These are phyloP conservation scores for Argyresthia goedartella DNA, from an alignment of 2,888 invertebrate genomes.

Conservation along the genomic window DNA sequence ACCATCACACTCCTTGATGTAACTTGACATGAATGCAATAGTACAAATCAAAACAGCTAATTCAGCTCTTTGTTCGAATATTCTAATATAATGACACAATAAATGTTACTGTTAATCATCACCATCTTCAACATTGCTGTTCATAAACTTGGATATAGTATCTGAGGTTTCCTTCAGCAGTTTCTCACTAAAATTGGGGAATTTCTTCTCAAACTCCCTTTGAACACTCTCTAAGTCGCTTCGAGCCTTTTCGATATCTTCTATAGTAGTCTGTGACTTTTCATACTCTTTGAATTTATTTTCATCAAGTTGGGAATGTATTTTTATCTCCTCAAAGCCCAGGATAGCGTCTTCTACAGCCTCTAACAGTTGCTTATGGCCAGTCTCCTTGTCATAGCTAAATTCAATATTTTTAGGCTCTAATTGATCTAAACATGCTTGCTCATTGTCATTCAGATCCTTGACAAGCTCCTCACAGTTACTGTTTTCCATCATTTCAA, in stretches of 20 bases:
- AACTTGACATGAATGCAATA: too few relatives aligned
- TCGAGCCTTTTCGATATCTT: conserved; percentile 31
- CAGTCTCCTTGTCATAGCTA: conserved; percentile 40
- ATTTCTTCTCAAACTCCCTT: conserved; percentile 37
- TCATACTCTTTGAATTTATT: conserved; percentile 41
- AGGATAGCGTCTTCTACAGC: conserved; percentile 51
- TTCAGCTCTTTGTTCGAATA: too few relatives aligned
- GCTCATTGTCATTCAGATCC: conserved; percentile 28
- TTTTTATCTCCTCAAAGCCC: conserved; percentile 47
- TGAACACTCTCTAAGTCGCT: conserved; percentile 39
- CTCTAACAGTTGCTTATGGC: conserved; percentile 46
- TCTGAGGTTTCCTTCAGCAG: conserved; percentile 45
- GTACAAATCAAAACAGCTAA: too few relatives aligned
- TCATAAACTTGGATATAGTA: conserved; percentile 35
- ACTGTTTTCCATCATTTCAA: conserved; percentile 29
- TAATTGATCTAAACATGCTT: conserved; percentile 36
- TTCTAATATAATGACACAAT: conserved; percentile 9
- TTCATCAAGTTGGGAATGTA: conserved; percentile 39
- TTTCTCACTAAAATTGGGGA: conserved; percentile 44
- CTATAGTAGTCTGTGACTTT: conserved; percentile 23
- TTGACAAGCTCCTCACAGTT: conserved; percentile 26
- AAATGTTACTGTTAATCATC: conserved; percentile 11
- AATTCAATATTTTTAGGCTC: conserved; percentile 48
- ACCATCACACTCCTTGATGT: too few relatives aligned
- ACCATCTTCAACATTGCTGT: conserved; percentile 23